Conservation (phyloP, 2,888 invertebrate genomes). For the Tetragonula carbonaria region DNA sequence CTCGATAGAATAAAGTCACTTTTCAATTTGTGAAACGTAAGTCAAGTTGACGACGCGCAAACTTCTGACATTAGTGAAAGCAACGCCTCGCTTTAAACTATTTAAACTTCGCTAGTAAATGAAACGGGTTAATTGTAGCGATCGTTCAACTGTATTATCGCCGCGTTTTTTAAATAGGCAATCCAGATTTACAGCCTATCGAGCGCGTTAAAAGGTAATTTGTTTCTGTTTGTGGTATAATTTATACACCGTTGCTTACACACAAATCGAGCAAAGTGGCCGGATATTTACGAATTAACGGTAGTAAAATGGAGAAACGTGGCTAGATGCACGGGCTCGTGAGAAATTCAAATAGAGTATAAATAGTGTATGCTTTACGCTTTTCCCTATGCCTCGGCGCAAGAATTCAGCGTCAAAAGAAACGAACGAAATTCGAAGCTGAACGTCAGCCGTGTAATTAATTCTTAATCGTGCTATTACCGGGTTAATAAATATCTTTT, state of each 20-base stretch:
- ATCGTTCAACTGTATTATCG: background rate
- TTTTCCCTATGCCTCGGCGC: background rate
- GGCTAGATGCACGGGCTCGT: background rate
- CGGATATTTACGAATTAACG: background rate
- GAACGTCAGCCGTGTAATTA: background rate
- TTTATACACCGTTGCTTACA: background rate
- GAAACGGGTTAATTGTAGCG: too few species aligned
- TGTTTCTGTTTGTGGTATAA: background rate
- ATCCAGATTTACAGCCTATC: background rate
- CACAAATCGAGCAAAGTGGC: background rate
- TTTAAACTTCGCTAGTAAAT: too few species aligned
- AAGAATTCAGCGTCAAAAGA: background rate
- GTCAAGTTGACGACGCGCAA: too few species aligned
- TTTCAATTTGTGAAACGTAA: too few species aligned
- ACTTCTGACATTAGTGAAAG: background rate
- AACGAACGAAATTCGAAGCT: background rate
- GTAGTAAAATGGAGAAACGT: slow-evolving; percentile 15
- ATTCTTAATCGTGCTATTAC: background rate
- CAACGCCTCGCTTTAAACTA: too few species aligned
- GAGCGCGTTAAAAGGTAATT: background rate
- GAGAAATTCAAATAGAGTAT: background rate
- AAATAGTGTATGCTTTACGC: too few species aligned
- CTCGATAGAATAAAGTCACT: too few species aligned
- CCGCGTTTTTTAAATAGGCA: background rate
- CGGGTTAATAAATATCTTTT: slow-evolving; percentile 17